Conservation (phyloP, 35 echinoderm and acorn worm genomes). For the Diadema setosum region DNA sequence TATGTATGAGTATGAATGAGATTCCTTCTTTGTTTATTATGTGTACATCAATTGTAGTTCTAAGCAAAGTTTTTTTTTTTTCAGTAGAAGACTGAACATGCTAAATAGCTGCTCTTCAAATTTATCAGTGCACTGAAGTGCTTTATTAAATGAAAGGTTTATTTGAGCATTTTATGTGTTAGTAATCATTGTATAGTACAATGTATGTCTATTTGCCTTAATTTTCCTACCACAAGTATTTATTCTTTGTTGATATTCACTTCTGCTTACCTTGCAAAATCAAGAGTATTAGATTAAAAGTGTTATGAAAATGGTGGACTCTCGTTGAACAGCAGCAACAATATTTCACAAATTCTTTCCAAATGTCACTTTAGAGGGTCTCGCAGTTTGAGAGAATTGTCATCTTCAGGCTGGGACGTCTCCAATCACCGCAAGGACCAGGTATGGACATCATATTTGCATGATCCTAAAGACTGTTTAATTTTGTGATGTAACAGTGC, state of each 20-base stretch:
- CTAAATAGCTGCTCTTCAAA: too few relatives aligned
- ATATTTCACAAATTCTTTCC: background rate
- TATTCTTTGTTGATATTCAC: background rate
- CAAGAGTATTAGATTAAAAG: background rate
- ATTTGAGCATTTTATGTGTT: too few relatives aligned
- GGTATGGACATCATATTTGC: slow-evolving; percentile 14
- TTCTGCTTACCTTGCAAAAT: background rate
- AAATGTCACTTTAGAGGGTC: slow-evolving; percentile 40
- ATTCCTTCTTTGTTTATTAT: too few relatives aligned
- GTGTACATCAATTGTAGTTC: too few relatives aligned
- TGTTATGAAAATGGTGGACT: background rate
- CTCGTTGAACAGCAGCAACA: background rate
- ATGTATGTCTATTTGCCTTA: background rate
- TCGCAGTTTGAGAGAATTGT: slow-evolving; percentile 86
- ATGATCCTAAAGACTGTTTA: background rate
- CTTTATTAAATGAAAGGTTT: too few relatives aligned
- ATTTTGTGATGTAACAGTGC: background rate
- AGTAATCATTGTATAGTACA: too few relatives aligned
- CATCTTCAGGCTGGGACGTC: slow-evolving; percentile 73
- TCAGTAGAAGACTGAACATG: too few relatives aligned
- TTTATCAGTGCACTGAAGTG: too few relatives aligned
- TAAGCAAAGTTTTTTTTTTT: too few relatives aligned
- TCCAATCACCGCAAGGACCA: slow-evolving; percentile 86
- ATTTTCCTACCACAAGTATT: background rate
- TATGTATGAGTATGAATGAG: too few relatives aligned